These are phyloP conservation scores for Uromys caudimaculatus DNA, from an alignment of 2,797 vertebrate species.

Conservation along the genomic window DNA sequence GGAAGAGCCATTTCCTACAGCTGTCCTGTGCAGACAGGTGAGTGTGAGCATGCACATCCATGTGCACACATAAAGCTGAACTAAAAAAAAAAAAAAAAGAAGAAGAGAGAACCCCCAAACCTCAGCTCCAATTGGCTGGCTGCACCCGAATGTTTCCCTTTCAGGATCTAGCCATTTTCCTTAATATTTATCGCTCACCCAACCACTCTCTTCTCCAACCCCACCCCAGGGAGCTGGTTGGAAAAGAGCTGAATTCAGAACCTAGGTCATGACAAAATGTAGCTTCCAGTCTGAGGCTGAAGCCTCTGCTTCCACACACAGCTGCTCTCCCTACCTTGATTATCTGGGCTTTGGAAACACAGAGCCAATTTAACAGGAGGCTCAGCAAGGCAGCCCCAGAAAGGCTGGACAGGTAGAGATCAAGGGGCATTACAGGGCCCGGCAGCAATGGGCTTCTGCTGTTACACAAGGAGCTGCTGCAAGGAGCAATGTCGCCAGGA, in stretches of 20 bases:
- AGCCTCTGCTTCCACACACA: not conserved
- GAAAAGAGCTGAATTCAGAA: not conserved
- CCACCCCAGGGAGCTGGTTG: not conserved
- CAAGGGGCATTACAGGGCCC: not conserved
- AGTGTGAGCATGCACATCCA: fast-evolving
- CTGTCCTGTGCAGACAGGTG: no score
- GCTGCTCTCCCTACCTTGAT: not conserved
- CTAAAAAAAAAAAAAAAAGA: no score
- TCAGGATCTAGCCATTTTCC: not conserved
- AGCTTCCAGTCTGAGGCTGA: not conserved
- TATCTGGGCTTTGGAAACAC: constrained; percentile 2
- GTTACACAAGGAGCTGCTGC: no score
- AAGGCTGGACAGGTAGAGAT: not conserved
- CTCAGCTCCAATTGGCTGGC: not conserved
- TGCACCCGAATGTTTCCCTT: not conserved
- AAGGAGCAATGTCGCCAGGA: constrained; percentile 29
- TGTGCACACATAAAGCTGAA: not conserved
- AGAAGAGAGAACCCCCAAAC: not conserved
- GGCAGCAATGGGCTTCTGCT: not conserved
- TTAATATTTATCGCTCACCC: not conserved
- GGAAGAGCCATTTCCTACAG: not conserved
- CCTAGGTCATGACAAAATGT: not conserved
- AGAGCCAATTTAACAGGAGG: not conserved
- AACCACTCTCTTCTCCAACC: not conserved
- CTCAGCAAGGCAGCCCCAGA: not conserved